phyloP scores from a whole-genome alignment of 2,888 invertebrate genomes.

The Pristionchus mayeri region DNA sequence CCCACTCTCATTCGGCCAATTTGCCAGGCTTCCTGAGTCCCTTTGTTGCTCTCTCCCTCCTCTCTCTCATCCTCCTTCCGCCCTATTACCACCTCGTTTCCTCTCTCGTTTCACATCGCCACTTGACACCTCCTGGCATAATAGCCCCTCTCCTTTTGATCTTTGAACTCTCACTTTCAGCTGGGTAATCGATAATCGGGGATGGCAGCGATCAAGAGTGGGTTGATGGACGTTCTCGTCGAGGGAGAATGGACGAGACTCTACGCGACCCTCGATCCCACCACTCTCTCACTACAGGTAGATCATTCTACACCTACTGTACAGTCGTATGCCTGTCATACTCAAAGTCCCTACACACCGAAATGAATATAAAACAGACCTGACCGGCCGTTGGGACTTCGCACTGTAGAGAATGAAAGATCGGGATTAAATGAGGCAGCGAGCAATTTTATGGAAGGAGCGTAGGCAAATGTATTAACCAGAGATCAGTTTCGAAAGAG shows the following conservation, averaged over 20 bases:
- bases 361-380: neutral
- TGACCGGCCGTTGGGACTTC: constrained; percentile 41
- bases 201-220: constrained; percentile 73
- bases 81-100: constrained; percentile 31
- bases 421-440: neutral
- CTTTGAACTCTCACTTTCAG: neutral
- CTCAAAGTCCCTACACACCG: neutral
- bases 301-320: constrained; percentile 36
- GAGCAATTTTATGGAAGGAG: neutral
- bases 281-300: constrained; percentile 71
- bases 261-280: constrained; percentile 72
- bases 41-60: neutral
- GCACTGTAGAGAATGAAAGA: constrained; percentile 11
- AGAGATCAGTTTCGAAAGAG: too few species aligned
- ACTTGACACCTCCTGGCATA: neutral
- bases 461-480: too few species aligned
- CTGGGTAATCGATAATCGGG: constrained; percentile 23
- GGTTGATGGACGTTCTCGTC: constrained; percentile 74
- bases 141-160: neutral
- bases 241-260: constrained; percentile 74
- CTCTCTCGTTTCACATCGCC: neutral
- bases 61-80: constrained; percentile 15
- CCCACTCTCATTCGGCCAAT: constrained; percentile 40
- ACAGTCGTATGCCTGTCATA: neutral
- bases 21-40: constrained; percentile 12